A percentile compares a stretch with the other conserved stretches of the same genome.
Evolutionary conservation across 2,797 vertebrate species (phyloP).

Genomic region (Myotis planiceps): DNA sequence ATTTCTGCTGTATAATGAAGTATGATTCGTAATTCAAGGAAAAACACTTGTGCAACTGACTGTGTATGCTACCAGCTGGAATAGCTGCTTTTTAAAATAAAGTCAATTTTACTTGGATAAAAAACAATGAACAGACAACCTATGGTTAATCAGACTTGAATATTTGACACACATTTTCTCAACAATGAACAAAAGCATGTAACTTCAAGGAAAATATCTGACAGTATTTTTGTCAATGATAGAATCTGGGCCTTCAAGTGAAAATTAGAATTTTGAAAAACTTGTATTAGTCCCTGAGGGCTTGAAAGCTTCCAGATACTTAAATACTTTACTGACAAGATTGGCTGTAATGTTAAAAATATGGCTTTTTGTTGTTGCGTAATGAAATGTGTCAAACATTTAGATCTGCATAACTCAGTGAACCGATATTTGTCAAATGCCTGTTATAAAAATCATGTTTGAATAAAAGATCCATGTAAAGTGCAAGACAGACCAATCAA

Average conservation of each 20-base stretch:
- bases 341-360: background rate
- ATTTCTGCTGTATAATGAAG: background rate
- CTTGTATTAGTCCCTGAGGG: background rate
- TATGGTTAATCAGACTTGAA: background rate
- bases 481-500: background rate
- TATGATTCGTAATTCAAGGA: background rate
- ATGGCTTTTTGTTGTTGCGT: background rate
- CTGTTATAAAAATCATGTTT: background rate
- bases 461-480: background rate
- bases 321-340: background rate
- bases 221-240: background rate
- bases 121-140: background rate
- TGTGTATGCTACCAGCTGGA: background rate
- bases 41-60: background rate
- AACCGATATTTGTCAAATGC: background rate
- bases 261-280: constrained; percentile 18
- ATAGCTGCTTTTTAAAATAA: background rate
- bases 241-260: background rate
- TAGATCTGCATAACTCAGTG: background rate
- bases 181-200: background rate
- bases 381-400: background rate
- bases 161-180: background rate
- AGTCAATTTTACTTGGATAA: background rate
- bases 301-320: background rate
- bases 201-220: background rate